Percentiles rank a stretch among this genome's conserved stretches.
phyloP scores from a whole-genome alignment of 2,113 vertebrate species.

The Lamprologus lemairii region DNA sequence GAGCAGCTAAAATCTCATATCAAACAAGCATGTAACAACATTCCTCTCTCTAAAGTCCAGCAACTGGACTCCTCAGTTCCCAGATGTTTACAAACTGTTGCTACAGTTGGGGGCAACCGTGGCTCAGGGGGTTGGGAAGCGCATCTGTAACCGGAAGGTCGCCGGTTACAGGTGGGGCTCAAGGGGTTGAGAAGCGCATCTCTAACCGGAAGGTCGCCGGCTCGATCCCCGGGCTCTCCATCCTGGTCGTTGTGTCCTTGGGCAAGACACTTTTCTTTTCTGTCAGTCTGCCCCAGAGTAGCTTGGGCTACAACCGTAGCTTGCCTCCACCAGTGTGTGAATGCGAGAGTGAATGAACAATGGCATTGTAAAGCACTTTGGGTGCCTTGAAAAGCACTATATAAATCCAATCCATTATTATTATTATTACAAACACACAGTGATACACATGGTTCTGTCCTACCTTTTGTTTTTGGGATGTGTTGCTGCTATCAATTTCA shows the following conservation, averaged over 20 bases:
- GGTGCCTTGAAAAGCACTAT: not conserved
- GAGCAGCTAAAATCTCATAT: not conserved
- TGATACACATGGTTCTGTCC: not conserved
- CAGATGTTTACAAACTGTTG: not conserved
- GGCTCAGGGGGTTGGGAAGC: not conserved
- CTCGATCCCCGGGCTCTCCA: rapidly evolving
- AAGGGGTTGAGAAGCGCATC: too few relatives aligned
- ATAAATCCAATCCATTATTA: not conserved
- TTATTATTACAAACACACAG: not conserved
- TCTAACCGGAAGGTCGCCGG: too few relatives aligned
- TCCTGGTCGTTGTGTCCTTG: not conserved
- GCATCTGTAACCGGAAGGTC: rapidly evolving
- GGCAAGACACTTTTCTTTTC: not conserved
- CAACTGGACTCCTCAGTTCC: not conserved
- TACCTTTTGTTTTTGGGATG: not conserved
- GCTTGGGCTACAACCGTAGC: not conserved
- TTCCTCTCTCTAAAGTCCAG: not conserved
- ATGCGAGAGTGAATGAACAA: not conserved
- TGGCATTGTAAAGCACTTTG: not conserved
- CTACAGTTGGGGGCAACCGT: not conserved
- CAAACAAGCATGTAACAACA: not conserved
- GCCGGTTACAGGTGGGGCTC: too few relatives aligned
- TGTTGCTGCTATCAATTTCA: not conserved
- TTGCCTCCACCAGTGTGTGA: not conserved
- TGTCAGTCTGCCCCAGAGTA: not conserved